Conservation (phyloP, 2,888 invertebrate genomes). For the Halictus quadricinctus region DNA sequence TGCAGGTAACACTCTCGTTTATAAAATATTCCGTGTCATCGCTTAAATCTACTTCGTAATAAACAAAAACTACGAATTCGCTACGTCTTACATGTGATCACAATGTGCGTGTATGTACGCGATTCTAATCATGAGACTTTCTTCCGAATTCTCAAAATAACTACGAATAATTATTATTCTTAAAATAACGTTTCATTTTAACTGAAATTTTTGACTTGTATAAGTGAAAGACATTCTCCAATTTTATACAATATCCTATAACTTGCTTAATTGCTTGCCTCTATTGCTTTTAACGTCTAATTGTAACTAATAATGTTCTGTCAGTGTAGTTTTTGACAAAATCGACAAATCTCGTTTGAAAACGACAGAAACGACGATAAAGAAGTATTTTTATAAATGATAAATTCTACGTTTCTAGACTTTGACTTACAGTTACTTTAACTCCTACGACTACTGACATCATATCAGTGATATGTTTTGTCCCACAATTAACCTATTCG, state of each 20-base stretch:
- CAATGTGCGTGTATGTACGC: neutral
- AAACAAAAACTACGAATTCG: neutral
- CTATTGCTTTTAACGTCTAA: neutral
- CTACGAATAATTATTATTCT: neutral
- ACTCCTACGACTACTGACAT: neutral
- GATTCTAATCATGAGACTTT: neutral
- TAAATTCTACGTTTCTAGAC: neutral
- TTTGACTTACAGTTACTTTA: neutral
- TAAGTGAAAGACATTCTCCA: neutral
- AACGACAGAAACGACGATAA: neutral
- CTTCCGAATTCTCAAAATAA: neutral
- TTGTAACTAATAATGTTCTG: neutral
- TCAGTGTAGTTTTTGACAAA: too few relatives aligned
- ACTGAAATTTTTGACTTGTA: neutral
- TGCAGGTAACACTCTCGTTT: slow-evolving; percentile 79
- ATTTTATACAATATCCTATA: neutral
- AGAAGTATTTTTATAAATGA: neutral
- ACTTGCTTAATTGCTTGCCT: neutral
- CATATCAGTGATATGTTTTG: neutral
- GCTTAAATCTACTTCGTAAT: neutral
- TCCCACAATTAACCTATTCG: neutral
- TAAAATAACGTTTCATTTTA: neutral
- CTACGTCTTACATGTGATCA: neutral
- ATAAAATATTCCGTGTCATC: neutral
- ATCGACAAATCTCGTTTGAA: too few relatives aligned